Conservation (phyloP, 2,113 vertebrate species). For the Macroglossus sobrinus region DNA sequence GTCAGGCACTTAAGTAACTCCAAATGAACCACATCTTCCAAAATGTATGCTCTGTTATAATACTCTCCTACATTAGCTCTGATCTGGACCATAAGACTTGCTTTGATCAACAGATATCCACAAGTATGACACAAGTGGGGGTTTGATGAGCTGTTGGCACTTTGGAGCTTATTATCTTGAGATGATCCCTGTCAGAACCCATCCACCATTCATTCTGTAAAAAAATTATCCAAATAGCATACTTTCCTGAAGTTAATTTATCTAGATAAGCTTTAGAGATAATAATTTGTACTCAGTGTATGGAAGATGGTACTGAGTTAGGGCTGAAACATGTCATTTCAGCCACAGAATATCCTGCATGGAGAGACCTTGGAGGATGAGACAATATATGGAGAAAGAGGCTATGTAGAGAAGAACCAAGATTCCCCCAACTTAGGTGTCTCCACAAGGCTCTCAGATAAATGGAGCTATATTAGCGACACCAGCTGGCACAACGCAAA, state of each 20-base stretch:
- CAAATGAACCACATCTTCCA: neutral
- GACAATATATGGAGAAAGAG: neutral
- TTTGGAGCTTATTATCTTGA: neutral
- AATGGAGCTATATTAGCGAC: neutral
- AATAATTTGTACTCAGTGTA: neutral
- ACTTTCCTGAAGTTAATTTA: neutral
- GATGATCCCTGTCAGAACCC: neutral
- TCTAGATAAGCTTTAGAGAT: neutral
- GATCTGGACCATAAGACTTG: neutral
- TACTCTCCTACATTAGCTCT: too few relatives aligned
- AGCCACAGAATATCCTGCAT: neutral
- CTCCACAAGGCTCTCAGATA: neutral
- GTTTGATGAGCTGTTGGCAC: neutral
- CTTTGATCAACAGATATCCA: neutral
- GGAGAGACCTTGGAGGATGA: neutral
- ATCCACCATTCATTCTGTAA: neutral
- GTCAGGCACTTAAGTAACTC: neutral
- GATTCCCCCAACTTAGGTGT: too few relatives aligned
- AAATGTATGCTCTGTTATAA: neutral
- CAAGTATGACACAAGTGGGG: neutral
- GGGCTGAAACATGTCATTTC: neutral
- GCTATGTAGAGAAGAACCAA: neutral
- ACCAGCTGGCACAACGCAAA: fast-evolving
- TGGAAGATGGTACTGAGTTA: neutral
- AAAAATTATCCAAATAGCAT: neutral